Evolutionary conservation across 2,797 vertebrate species (phyloP).

Genomic region (Malacoraja senta): DNA sequence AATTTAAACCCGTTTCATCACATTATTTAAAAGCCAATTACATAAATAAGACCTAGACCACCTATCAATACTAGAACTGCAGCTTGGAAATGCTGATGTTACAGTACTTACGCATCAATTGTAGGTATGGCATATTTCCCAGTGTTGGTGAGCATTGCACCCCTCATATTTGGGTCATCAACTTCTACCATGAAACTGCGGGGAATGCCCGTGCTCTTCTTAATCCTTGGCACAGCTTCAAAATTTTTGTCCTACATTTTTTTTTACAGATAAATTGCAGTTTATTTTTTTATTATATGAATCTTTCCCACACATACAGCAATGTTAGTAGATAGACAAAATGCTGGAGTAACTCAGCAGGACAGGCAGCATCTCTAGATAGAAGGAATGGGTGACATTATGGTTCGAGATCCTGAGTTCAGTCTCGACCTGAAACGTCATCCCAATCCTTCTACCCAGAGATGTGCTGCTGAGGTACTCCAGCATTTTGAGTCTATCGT

Average conservation of each 20-base stretch:
- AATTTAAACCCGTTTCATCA: not conserved
- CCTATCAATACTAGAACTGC: not conserved
- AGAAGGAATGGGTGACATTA: too few species aligned
- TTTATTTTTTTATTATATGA: not conserved
- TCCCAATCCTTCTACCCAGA: too few species aligned
- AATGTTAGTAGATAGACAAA: not conserved
- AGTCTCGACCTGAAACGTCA: too few species aligned
- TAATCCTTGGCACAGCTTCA: conserved; percentile 78
- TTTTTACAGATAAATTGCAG: conserved; percentile 13
- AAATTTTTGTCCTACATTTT: conserved; percentile 77
- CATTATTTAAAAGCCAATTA: not conserved
- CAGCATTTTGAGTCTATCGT: too few species aligned
- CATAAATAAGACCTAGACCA: not conserved
- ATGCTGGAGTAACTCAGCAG: too few species aligned
- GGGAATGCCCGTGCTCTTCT: conserved; percentile 94
- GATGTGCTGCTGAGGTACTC: too few species aligned
- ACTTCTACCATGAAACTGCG: conserved; percentile 96
- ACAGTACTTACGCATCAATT: conserved; percentile 82
- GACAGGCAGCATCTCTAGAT: too few species aligned
- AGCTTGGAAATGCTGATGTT: not conserved
- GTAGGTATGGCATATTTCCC: conserved; percentile 89
- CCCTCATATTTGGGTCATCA: conserved; percentile 87
- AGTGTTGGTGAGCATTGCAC: conserved; percentile 92
- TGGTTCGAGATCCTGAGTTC: too few species aligned
- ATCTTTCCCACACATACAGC: not conserved